Conservation (phyloP, 2,797 vertebrate species). For the Petrocephalus schoutedeni region DNA sequence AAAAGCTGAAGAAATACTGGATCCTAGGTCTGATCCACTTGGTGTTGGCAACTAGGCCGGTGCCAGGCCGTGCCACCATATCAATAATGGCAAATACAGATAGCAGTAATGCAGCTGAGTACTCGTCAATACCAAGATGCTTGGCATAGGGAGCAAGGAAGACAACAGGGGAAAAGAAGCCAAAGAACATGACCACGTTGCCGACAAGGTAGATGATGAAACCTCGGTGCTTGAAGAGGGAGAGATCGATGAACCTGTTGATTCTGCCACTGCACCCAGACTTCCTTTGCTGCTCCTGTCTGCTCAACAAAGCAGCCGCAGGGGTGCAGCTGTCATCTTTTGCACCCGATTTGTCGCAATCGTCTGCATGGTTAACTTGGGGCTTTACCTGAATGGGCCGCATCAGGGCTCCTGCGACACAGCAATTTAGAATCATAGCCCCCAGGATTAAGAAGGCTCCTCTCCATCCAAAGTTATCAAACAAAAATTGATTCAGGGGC, state of each 20-base stretch:
- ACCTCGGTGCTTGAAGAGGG: constrained; percentile 72
- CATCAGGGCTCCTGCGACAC: constrained; percentile 75
- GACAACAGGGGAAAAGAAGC: constrained; percentile 71
- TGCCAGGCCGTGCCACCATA: constrained; percentile 66
- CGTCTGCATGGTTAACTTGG: not conserved
- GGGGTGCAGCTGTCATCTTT: constrained; percentile 14
- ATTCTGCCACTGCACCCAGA: constrained; percentile 48
- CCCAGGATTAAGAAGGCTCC: constrained; percentile 76
- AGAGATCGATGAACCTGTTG: constrained; percentile 62
- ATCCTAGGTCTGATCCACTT: constrained; percentile 65
- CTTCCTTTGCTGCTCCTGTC: constrained; percentile 28
- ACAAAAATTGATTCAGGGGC: constrained; percentile 68
- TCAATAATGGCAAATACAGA: constrained; percentile 70
- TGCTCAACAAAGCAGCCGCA: not conserved
- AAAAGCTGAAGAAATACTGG: constrained; percentile 72
- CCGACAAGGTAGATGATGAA: constrained; percentile 76
- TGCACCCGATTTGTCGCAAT: not conserved
- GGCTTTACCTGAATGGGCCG: constrained; percentile 49
- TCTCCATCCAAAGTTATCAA: constrained; percentile 73
- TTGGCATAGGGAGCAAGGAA: constrained; percentile 71
- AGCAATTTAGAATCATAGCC: constrained; percentile 71
- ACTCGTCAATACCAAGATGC: constrained; percentile 61
- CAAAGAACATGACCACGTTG: constrained; percentile 73
- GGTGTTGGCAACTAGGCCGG: constrained; percentile 68
- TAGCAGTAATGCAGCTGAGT: constrained; percentile 70